phyloP scores from a whole-genome alignment of 2,888 invertebrate species.

The Sinopyrophorus schimmeli region DNA sequence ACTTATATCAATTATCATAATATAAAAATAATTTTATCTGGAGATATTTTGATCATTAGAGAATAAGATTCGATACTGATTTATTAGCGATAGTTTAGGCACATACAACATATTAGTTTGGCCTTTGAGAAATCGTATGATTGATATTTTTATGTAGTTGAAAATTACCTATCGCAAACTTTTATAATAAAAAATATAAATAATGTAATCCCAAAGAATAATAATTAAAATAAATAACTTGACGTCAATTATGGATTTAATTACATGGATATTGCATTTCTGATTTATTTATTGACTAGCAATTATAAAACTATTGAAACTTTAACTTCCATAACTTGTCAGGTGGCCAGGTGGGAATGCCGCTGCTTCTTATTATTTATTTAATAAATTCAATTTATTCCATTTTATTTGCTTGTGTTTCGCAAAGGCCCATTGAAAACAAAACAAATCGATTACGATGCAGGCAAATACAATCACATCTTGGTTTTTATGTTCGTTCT shows the following conservation, averaged over 20 bases:
- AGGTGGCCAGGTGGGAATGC: constrained; percentile 41
- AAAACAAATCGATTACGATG: constrained; percentile 39
- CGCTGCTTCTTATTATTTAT: constrained; percentile 36
- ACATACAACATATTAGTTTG: constrained; percentile 4
- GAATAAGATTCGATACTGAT: constrained; percentile 12
- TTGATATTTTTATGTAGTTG: constrained; percentile 22
- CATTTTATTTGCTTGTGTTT: constrained; percentile 38
- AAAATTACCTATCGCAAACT: constrained; percentile 10
- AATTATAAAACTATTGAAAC: constrained; percentile 41
- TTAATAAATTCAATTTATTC: constrained; percentile 43
- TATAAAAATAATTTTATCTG: constrained; percentile 19
- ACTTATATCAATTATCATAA: constrained; percentile 24
- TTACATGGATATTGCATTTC: constrained; percentile 38
- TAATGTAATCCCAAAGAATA: constrained; percentile 33
- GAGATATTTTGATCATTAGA: constrained; percentile 29
- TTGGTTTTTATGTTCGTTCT: constrained; percentile 23
- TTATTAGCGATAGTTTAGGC: background rate
- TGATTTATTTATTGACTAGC: constrained; percentile 40
- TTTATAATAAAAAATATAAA: constrained; percentile 28
- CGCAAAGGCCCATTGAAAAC: constrained; percentile 38
- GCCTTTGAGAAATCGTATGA: constrained; percentile 6
- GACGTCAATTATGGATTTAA: constrained; percentile 38
- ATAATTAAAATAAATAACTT: constrained; percentile 40
- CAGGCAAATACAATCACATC: constrained; percentile 26
- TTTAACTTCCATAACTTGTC: constrained; percentile 38